These are phyloP conservation scores for Parnassius glacialis DNA, from an alignment of 2,888 invertebrate species.

Conservation along the genomic window DNA sequence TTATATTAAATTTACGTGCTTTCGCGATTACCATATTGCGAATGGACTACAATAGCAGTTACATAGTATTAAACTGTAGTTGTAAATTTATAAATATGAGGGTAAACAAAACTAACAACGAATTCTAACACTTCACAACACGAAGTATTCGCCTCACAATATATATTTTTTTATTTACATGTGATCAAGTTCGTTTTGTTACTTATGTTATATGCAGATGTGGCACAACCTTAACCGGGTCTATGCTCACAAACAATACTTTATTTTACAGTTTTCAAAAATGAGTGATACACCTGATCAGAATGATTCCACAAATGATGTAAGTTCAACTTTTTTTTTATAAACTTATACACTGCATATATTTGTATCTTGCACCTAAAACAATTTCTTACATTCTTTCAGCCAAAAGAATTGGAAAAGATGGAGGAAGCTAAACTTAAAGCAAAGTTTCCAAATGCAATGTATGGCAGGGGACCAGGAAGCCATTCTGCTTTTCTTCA, in stretches of 20 bases:
- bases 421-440: slow-evolving; percentile 95
- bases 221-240: too few species aligned
- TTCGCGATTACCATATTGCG: not conserved
- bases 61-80: not conserved
- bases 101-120: slow-evolving; percentile 15
- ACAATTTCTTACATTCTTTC: slow-evolving; percentile 45
- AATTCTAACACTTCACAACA: too few species aligned
- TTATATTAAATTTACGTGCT: not conserved
- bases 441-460: slow-evolving; percentile 91
- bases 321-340: slow-evolving; percentile 41
- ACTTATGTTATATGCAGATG: too few species aligned
- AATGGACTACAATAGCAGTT: not conserved
- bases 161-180: too few species aligned
- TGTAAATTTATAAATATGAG: not conserved
- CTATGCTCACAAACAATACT: too few species aligned
- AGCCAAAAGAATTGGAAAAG: slow-evolving; percentile 90
- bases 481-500: slow-evolving; percentile 96
- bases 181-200: too few species aligned
- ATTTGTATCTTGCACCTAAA: not conserved
- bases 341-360: not conserved
- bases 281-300: slow-evolving; percentile 72
- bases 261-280: slow-evolving; percentile 28
- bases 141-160: too few species aligned
- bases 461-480: slow-evolving; percentile 84
- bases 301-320: slow-evolving; percentile 72